Percentiles rank a stretch among this genome's conserved stretches.
These are phyloP conservation scores for Drosophila azteca DNA, from an alignment of 1,140 invertebrate species.

Conservation along the genomic window DNA sequence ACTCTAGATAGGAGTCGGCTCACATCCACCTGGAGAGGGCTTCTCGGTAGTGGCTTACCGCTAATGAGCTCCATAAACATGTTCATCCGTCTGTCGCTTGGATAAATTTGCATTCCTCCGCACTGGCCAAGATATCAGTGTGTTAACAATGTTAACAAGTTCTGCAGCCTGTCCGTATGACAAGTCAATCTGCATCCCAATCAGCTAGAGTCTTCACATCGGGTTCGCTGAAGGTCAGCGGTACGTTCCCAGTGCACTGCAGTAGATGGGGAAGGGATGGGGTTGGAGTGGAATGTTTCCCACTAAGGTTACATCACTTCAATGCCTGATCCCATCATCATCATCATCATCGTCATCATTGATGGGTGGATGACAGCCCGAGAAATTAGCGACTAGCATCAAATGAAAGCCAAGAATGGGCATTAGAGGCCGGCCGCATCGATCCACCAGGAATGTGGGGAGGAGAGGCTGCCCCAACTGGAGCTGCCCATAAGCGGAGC, in stretches of 20 bases:
- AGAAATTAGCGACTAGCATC: neutral
- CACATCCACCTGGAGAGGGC: slow-evolving; percentile 35
- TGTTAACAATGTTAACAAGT: slow-evolving; percentile 68
- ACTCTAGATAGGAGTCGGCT: slow-evolving; percentile 60
- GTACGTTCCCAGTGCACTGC: neutral
- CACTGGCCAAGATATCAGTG: slow-evolving; percentile 31
- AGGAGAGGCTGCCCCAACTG: slow-evolving; percentile 17
- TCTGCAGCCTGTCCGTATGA: slow-evolving; percentile 32
- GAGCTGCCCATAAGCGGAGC: slow-evolving; percentile 1
- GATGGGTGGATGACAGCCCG: too few relatives aligned
- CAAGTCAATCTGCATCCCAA: slow-evolving; percentile 48
- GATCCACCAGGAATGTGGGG: slow-evolving; percentile 5
- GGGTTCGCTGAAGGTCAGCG: slow-evolving; percentile 33
- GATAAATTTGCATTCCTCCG: slow-evolving; percentile 74
- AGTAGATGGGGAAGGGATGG: too few relatives aligned
- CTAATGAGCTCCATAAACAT: slow-evolving; percentile 77
- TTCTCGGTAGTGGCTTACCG: slow-evolving; percentile 67
- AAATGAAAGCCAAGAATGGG: too few relatives aligned
- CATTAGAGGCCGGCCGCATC: too few relatives aligned
- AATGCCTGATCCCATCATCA: too few relatives aligned
- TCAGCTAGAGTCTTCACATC: neutral
- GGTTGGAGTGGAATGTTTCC: too few relatives aligned
- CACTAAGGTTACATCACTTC: too few relatives aligned
- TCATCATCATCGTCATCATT: too few relatives aligned
- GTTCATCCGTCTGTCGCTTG: slow-evolving; percentile 51